A percentile compares a stretch with the other conserved stretches of the same genome.
These are phyloP conservation scores for Crotalus tigris DNA, from an alignment of 2,113 vertebrate species.

Conservation along the genomic window DNA sequence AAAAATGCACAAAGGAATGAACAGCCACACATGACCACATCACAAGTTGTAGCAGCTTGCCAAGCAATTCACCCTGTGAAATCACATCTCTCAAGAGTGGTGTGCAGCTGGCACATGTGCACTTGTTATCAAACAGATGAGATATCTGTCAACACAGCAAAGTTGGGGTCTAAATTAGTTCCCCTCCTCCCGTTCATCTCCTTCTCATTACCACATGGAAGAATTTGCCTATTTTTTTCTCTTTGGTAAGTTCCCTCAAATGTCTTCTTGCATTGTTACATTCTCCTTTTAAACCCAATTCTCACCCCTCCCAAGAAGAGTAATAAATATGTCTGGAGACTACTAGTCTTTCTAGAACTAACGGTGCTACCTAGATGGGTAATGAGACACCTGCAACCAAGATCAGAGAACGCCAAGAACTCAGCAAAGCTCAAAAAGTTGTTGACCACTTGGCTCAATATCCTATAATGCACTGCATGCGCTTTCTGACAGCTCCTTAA, in stretches of 20 bases:
- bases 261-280: not conserved
- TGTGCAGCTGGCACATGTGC: not conserved
- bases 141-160: not conserved
- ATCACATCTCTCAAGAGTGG: not conserved
- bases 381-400: not conserved
- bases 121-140: not conserved
- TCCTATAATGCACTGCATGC: not conserved
- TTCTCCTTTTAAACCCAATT: not conserved
- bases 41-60: rapidly evolving
- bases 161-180: not conserved
- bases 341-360: not conserved
- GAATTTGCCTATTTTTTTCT: not conserved
- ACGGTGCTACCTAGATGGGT: not conserved
- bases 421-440: not conserved
- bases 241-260: not conserved
- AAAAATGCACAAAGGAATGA: not conserved
- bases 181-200: not conserved
- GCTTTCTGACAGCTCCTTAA: not conserved
- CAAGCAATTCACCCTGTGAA: not conserved
- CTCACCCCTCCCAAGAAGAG: not conserved
- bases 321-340: not conserved
- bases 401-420: not conserved
- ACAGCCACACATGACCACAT: rapidly evolving
- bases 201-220: not conserved
- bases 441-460: not conserved